Base-by-base conservation (phyloP, 2,113 vertebrate genomes). In the Rhagologus leucostigma region DNA sequence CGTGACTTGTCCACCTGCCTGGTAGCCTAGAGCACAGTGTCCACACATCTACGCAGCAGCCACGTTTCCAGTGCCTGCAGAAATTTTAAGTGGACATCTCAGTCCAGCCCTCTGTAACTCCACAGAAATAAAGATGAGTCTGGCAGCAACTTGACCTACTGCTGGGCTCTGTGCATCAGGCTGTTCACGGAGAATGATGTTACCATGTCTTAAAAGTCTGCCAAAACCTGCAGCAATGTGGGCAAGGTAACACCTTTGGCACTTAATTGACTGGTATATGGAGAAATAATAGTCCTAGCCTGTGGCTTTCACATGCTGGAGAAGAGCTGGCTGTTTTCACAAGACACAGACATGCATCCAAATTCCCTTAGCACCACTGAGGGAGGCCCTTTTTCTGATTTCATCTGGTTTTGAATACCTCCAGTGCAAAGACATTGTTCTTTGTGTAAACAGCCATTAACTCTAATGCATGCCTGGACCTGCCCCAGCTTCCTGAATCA, bases 381-480 rank as follows among this genome's bases (percentile, higher is more conserved):
- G n/a, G 55, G 86, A 88, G 55, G 71, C 37, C 53, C 57, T 65
- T 59, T 69, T 92, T 44, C 47, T 82, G 64, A 77, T 86, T 95
- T 93, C 22, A 80, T 77, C 83, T 90, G 80, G 1, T 89, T 93
- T 81, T 86, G 63, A 93, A 95, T 95, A 88, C 92, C 92, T 86
- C 68, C 63, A 62, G 65, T 81, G 90, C 80, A 95, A 90, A 92
- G 79, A 88, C 59, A 74, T 73, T 65, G 42, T 33, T 81, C 76
- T 52, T 77, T 95, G 64, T 73, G 71, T 95, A 95, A 96, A 97
- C 60, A 97, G 74, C 92, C 88, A 93, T 95, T 95, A 92, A 81
- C 68, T 81, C 76, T 89, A 90, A 93, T 52, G 71, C 89, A 37
- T n/a, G 92, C 35, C 71, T 81, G 83, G 85, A 86, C 92, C 82